These are phyloP conservation scores for Procambarus virginalis DNA, from an alignment of 1,140 invertebrate genomes.

Conservation along the genomic window DNA sequence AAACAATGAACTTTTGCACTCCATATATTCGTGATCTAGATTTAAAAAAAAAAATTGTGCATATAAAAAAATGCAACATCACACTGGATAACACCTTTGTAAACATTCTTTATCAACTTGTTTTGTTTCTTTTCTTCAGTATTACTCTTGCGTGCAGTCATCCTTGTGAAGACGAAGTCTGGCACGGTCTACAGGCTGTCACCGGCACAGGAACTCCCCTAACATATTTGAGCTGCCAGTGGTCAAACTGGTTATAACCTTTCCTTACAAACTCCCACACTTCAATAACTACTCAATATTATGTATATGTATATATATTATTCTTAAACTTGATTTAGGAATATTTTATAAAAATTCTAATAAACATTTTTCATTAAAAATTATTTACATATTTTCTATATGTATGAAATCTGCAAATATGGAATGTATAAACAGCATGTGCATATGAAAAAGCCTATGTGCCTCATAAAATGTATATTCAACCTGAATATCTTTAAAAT, in stretches of 20 bases:
- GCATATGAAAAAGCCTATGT: conserved; percentile 48
- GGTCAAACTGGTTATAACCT: conserved; percentile 16
- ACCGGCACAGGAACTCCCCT: conserved; percentile 33
- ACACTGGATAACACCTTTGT: background rate
- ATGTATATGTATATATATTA: conserved; percentile 33
- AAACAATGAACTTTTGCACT: background rate
- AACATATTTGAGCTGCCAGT: conserved; percentile 63
- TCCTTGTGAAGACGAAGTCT: background rate
- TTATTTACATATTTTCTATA: conserved; percentile 56
- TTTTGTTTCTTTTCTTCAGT: background rate
- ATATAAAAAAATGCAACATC: background rate
- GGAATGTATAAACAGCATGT: conserved; percentile 65
- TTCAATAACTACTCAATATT: conserved; percentile 28
- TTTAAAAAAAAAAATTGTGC: background rate
- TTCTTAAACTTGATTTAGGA: conserved; percentile 50
- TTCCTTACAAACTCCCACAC: conserved; percentile 16
- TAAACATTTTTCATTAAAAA: conserved; percentile 63
- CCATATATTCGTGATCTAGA: background rate
- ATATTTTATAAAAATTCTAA: conserved; percentile 62
- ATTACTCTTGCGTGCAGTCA: background rate
- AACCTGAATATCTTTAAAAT: conserved; percentile 38
- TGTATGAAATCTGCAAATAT: conserved; percentile 62
- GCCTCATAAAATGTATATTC: conserved; percentile 36
- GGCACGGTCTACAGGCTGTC: background rate
- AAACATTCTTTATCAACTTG: background rate